phyloP scores from a whole-genome alignment of 2,888 invertebrate species.

The Cantharis nigra region DNA sequence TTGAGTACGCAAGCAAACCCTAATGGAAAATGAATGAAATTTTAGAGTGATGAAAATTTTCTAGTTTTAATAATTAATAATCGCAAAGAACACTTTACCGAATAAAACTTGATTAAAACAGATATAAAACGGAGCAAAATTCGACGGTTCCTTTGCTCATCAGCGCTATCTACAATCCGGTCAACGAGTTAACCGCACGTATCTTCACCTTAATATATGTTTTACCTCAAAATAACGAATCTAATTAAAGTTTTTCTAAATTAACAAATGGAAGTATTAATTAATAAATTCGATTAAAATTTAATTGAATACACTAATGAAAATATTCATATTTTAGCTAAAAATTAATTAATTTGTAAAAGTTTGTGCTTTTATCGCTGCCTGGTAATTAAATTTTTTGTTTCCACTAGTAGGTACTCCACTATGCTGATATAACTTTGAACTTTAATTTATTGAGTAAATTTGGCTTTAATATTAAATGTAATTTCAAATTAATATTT shows the following conservation, averaged over 20 bases:
- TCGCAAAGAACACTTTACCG: not conserved
- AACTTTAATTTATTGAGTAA: not conserved
- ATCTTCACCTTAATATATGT: not conserved
- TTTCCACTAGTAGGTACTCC: not conserved
- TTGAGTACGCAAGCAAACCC: slow-evolving; percentile 27
- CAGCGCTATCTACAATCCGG: not conserved
- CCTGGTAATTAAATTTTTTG: not conserved
- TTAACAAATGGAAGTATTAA: not conserved
- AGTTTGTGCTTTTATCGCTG: not conserved
- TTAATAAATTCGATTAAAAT: not conserved
- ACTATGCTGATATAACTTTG: not conserved
- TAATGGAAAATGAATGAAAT: slow-evolving; percentile 24
- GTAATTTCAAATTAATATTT: not conserved
- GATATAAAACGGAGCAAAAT: not conserved
- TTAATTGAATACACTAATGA: not conserved
- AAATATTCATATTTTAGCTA: not conserved
- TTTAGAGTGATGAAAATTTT: slow-evolving; percentile 14
- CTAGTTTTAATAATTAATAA: not conserved
- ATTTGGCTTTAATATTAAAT: not conserved
- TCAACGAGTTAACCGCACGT: not conserved
- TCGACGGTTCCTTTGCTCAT: not conserved
- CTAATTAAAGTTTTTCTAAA: not conserved
- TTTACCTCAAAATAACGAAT: not conserved
- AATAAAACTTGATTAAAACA: not conserved
- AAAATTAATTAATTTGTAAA: not conserved